Evolutionary conservation across 2,888 invertebrate genomes (phyloP), one percentile per base, ranked within the genome.

Genomic region (Leptodirus hochenwartii): DNA sequence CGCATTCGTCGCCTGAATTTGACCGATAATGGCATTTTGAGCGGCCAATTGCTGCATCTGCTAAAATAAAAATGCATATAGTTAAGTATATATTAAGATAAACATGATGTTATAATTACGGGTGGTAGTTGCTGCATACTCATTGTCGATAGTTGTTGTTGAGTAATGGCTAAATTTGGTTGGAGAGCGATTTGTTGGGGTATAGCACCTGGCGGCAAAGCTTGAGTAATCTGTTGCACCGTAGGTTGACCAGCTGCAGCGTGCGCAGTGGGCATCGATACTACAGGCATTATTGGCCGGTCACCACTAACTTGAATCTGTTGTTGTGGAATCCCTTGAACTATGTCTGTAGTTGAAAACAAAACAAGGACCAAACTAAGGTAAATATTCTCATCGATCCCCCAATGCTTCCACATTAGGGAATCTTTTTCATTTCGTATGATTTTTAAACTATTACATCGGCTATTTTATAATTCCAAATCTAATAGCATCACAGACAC

Each of bases 281-380:
- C 72, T 0, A 73, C 73, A 0, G 74, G 73, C 60, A 74, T 59
- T 1, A 69, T 62, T 1, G 64, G 64, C 32, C 68, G 60, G 24
- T 64, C 62, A 12, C 58, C 56, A 34, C 54, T 50, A 39, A 55
- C 53, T 38, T 57, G 56, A 15, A 54, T 43, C 35, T 56, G 57
- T 35, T 54, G 47, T 34, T 58, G 50, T 27, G 59, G 64, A 52
- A 67, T 58, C 5, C 56, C 53, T 34, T 66, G 64, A 38, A 71
- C 53, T 2, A 69, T 58, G 42, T 54, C 54, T 64, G 74, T 66
- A 14, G 65, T 68, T 61, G 49, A 12, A 40, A 32, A 27, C 25
- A 31, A 20, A 23, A 22, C n/a, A 25, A 26, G 8, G 20, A 20
- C n/a, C n/a, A n/a, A n/a, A n/a, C n/a, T n/a, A n/a, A n/a, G n/a